A percentile compares a stretch with the other conserved stretches of the same genome.
Evolutionary conservation across 2,113 vertebrate species (phyloP).

Genomic region (Zosterops borbonicus): DNA sequence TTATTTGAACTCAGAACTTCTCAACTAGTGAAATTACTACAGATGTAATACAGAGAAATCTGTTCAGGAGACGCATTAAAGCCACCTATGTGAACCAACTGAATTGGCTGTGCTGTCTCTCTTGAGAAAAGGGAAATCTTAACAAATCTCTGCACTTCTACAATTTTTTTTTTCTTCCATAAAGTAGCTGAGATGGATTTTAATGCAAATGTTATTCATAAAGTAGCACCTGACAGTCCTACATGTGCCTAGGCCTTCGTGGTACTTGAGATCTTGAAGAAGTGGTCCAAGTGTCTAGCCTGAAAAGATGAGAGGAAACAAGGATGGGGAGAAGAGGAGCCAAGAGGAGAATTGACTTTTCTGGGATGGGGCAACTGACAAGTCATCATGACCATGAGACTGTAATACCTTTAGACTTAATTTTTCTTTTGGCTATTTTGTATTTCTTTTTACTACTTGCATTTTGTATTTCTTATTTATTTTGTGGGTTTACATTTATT

Average conservation of each 20-base stretch:
- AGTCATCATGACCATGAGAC: background rate
- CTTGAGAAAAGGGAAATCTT: background rate
- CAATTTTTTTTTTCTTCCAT: background rate
- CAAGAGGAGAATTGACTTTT: background rate
- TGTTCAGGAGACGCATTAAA: background rate
- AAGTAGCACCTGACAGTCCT: background rate
- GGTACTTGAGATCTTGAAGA: background rate
- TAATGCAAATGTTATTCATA: background rate
- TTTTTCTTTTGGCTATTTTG: background rate
- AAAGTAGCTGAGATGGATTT: background rate
- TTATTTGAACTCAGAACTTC: slow-evolving; percentile 22
- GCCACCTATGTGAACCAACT: background rate
- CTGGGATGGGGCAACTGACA: background rate
- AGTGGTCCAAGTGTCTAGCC: background rate
- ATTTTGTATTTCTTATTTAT: background rate
- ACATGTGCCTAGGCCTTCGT: background rate
- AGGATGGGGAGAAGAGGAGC: background rate
- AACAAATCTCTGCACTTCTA: background rate
- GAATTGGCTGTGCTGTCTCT: background rate
- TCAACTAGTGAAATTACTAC: slow-evolving; percentile 3
- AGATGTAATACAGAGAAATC: background rate
- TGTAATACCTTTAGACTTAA: background rate
- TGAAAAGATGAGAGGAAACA: background rate
- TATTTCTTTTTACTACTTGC: background rate
- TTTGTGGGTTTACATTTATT: background rate